A percentile compares a stretch with the other conserved stretches of the same genome.
These are phyloP conservation scores for Lithosia quadra DNA, from an alignment of 2,888 invertebrate species.

Conservation along the genomic window DNA sequence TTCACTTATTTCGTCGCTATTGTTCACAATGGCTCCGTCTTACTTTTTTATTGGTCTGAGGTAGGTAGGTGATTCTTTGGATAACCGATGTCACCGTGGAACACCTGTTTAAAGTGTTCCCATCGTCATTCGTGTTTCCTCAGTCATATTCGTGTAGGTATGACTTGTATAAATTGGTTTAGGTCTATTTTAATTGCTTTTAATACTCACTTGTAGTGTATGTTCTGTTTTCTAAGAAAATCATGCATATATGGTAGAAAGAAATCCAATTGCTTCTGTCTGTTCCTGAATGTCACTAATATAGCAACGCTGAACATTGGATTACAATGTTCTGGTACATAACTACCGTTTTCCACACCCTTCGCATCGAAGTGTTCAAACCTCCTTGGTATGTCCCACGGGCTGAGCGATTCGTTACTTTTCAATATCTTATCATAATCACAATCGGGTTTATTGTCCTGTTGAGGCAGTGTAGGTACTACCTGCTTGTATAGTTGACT, in stretches of 20 bases:
- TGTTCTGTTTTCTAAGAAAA: conserved; percentile 92
- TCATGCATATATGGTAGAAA: conserved; percentile 95
- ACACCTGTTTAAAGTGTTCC: too few species aligned
- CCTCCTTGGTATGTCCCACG: conserved; percentile 59
- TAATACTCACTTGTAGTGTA: conserved; percentile 89
- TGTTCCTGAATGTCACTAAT: conserved; percentile 92
- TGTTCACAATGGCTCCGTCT: too few species aligned
- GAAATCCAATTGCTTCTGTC: conserved; percentile 90
- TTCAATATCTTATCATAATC: conserved; percentile 67
- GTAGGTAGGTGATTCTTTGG: too few species aligned
- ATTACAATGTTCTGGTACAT: conserved; percentile 68
- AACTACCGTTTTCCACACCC: conserved; percentile 70
- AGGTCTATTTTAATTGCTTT: too few species aligned
- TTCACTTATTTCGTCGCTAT: too few species aligned
- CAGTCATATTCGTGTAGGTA: too few species aligned
- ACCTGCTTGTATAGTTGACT: conserved; percentile 54
- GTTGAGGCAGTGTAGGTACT: conserved; percentile 52
- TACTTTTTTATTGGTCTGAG: too few species aligned
- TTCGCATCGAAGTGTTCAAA: conserved; percentile 62
- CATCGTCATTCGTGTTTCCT: too few species aligned
- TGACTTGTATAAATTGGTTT: too few species aligned
- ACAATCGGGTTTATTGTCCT: conserved; percentile 63
- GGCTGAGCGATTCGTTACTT: conserved; percentile 54
- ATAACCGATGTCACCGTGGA: too few species aligned
- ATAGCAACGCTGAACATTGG: conserved; percentile 90